A percentile compares a stretch with the other conserved stretches of the same genome.
Evolutionary conservation across 2,113 vertebrate genomes (phyloP).

Genomic region (Trachemys scripta): DNA sequence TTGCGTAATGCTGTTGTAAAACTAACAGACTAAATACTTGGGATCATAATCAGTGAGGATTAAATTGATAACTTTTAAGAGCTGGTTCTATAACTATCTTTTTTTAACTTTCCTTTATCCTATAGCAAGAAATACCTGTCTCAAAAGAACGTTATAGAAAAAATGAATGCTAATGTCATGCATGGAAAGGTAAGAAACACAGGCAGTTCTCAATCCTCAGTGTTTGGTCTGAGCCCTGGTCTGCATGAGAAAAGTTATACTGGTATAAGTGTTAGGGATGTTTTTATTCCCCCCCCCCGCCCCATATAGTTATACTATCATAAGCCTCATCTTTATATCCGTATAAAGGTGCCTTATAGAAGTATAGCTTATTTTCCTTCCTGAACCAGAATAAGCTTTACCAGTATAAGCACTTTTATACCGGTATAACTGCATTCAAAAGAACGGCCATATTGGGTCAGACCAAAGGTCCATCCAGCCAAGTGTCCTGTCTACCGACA

Average conservation of each 20-base stretch:
- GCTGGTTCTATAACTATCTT: neutral
- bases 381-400: neutral
- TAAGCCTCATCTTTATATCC: neutral
- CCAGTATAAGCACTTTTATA: neutral
- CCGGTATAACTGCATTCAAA: neutral
- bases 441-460: too few species aligned
- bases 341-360: neutral
- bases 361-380: neutral
- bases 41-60: neutral
- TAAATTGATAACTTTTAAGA: neutral
- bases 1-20: neutral
- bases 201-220: neutral
- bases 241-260: neutral
- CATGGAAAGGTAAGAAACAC: slow-evolving; percentile 92
- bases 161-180: slow-evolving; percentile 94
- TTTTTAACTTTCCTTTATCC: slow-evolving; percentile 1
- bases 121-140: slow-evolving; percentile 97
- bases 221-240: too few species aligned
- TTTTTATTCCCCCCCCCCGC: neutral
- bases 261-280: neutral
- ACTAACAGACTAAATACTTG: neutral
- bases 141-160: slow-evolving; percentile 99
- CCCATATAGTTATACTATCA: neutral
- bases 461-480: too few species aligned
- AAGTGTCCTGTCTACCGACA: too few species aligned